phyloP scores from a whole-genome alignment of 2,797 vertebrate genomes.

The Alca torda region DNA sequence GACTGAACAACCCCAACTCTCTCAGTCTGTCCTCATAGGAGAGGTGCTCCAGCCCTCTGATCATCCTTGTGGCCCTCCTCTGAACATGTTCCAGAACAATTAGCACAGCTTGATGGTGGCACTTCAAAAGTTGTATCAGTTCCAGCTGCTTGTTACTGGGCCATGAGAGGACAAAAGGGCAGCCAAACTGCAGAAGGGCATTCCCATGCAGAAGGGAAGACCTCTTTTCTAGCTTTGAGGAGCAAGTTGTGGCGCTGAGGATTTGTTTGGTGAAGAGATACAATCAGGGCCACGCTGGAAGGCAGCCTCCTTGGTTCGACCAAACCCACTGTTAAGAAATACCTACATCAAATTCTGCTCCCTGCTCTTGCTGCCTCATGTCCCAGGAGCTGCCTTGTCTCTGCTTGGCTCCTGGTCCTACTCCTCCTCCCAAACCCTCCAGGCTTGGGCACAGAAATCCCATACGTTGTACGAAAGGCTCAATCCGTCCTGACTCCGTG shows the following conservation, averaged over 20 bases:
- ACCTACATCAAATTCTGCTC: neutral
- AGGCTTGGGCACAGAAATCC: neutral
- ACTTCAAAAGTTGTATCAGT: neutral
- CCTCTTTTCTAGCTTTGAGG: neutral
- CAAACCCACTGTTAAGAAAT: neutral
- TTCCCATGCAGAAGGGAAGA: neutral
- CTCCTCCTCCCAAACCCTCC: neutral
- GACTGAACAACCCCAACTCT: too few relatives aligned
- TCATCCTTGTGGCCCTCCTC: too few relatives aligned
- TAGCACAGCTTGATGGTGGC: neutral
- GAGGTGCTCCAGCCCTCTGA: too few relatives aligned
- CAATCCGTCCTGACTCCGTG: neutral
- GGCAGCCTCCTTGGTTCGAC: neutral
- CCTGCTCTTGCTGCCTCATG: neutral
- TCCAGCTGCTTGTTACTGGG: neutral
- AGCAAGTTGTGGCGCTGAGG: neutral
- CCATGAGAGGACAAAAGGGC: neutral
- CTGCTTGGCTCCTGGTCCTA: neutral
- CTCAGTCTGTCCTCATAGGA: too few relatives aligned
- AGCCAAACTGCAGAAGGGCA: neutral
- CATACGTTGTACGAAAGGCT: accelerated
- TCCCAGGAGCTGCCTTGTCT: neutral
- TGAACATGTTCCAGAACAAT: neutral
- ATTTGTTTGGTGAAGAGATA: neutral
- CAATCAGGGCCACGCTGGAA: neutral